Percentiles rank a stretch among this genome's conserved stretches.
Evolutionary conservation across 2,888 invertebrate species (phyloP).

Genomic region (Drosophila peninsularis): DNA sequence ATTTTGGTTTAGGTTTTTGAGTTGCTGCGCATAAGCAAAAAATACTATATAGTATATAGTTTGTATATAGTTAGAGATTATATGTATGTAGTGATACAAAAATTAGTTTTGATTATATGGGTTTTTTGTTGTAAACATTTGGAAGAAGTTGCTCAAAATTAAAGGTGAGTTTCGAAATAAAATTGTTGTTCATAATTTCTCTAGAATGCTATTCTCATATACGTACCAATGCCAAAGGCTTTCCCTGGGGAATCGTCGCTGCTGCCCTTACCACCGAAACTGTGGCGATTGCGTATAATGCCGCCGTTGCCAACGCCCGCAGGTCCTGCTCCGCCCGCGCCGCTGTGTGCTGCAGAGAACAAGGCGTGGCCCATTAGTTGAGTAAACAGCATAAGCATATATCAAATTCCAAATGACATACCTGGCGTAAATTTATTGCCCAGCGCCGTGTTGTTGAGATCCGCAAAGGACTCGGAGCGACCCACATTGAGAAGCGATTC

Average conservation of each 20-base stretch:
- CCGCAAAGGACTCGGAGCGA: conserved; percentile 93
- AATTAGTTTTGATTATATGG: conserved; percentile 45
- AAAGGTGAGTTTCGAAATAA: conserved; percentile 57
- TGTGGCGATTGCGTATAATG: conserved; percentile 85
- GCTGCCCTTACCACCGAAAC: conserved; percentile 87
- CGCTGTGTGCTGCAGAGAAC: conserved; percentile 65
- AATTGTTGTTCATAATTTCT: conserved; percentile 17
- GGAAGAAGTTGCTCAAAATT: conserved; percentile 61
- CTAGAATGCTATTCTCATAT: conserved; percentile 14
- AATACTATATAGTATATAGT: conserved; percentile 39
- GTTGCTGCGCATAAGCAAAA: conserved; percentile 71
- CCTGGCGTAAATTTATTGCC: conserved; percentile 68
- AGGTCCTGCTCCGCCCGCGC: conserved; percentile 40
- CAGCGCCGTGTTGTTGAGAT: conserved; percentile 89
- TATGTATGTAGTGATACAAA: conserved; percentile 55
- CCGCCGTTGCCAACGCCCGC: conserved; percentile 47
- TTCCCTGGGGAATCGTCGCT: conserved; percentile 87
- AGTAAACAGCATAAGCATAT: conserved; percentile 10
- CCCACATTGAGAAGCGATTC: conserved; percentile 90
- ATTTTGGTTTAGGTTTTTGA: conserved; percentile 12
- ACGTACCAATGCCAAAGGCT: conserved; percentile 92
- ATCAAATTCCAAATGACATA: conserved; percentile 34
- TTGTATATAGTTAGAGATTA: conserved; percentile 37
- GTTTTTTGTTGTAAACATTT: conserved; percentile 22
- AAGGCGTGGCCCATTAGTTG: conserved; percentile 15